Evolutionary conservation across 2,797 vertebrate genomes (phyloP).

Genomic region (Cyclopterus lumpus): DNA sequence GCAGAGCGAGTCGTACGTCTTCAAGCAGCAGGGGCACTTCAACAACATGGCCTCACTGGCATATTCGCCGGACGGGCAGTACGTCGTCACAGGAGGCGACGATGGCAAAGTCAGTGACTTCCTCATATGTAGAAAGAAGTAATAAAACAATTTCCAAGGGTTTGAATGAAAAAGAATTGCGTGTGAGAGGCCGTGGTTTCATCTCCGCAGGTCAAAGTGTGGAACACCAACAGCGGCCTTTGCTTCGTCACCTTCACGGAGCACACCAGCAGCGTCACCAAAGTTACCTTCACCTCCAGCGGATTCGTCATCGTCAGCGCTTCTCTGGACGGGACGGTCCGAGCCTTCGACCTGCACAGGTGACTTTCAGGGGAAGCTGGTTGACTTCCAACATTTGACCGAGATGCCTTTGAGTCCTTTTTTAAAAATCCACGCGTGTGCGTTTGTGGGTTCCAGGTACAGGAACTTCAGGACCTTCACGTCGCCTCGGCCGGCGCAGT

Average conservation of each 20-base stretch:
- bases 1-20: conserved; percentile 97
- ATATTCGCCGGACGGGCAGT: conserved; percentile 95
- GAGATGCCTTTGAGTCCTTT: not conserved
- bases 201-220: conserved; percentile 91
- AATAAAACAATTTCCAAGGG: not conserved
- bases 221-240: conserved; percentile 94
- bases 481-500: conserved; percentile 92
- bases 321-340: conserved; percentile 94
- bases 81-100: conserved; percentile 93
- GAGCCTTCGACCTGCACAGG: conserved; percentile 97
- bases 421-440: not conserved
- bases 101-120: conserved; percentile 90
- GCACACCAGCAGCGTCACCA: conserved; percentile 91
- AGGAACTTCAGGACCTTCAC: conserved; percentile 98
- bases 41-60: conserved; percentile 95
- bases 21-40: conserved; percentile 98
- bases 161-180: not conserved
- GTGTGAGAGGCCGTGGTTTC: not conserved
- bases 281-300: conserved; percentile 89
- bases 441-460: conserved; percentile 83
- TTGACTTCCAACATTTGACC: not conserved
- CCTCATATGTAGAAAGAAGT: not conserved
- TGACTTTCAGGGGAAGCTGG: conserved; percentile 47
- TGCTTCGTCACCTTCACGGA: conserved; percentile 98
- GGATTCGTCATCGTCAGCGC: conserved; percentile 94